These are phyloP conservation scores for Nannoperca obscura DNA, from an alignment of 2,797 vertebrate species.

Conservation along the genomic window DNA sequence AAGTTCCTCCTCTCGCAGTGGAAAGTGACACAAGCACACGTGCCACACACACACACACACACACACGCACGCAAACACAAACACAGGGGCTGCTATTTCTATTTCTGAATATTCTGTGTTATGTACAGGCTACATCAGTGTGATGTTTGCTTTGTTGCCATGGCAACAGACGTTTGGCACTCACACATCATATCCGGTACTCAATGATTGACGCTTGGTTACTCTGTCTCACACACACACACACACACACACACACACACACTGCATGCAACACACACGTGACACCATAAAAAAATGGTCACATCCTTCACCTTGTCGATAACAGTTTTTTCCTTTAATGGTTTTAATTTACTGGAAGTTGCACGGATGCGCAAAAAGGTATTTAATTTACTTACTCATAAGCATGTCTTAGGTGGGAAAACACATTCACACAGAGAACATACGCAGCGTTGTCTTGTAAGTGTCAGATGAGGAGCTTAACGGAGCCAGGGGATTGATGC, in stretches of 20 bases:
- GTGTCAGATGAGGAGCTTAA: slow-evolving; percentile 20
- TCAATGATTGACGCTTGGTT: slow-evolving; percentile 75
- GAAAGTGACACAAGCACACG: slow-evolving; percentile 42
- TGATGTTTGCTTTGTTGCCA: slow-evolving; percentile 85
- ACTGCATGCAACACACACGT: slow-evolving; percentile 56
- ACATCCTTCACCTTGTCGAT: slow-evolving; percentile 58
- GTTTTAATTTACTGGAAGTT: slow-evolving; percentile 47
- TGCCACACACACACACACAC: slow-evolving; percentile 6
- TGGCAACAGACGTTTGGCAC: slow-evolving; percentile 81
- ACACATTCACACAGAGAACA: slow-evolving; percentile 2
- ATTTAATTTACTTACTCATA: slow-evolving; percentile 34
- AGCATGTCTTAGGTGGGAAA: slow-evolving; percentile 25
- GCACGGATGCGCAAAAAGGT: background rate
- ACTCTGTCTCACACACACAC: slow-evolving; percentile 38
- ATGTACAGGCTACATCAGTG: slow-evolving; percentile 62
- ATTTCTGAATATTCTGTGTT: slow-evolving; percentile 72
- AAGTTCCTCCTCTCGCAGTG: slow-evolving; percentile 54
- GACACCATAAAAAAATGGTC: slow-evolving; percentile 36
- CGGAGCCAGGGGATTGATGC: slow-evolving; percentile 7
- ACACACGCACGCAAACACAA: slow-evolving; percentile 16
- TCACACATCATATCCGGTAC: slow-evolving; percentile 81
- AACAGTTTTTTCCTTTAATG: slow-evolving; percentile 34
- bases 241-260: slow-evolving; percentile 24
- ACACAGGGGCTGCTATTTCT: slow-evolving; percentile 47
- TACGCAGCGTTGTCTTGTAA: slow-evolving; percentile 25